phyloP scores from a whole-genome alignment of 2,797 vertebrate species.

The Bovichtus variegatus region DNA sequence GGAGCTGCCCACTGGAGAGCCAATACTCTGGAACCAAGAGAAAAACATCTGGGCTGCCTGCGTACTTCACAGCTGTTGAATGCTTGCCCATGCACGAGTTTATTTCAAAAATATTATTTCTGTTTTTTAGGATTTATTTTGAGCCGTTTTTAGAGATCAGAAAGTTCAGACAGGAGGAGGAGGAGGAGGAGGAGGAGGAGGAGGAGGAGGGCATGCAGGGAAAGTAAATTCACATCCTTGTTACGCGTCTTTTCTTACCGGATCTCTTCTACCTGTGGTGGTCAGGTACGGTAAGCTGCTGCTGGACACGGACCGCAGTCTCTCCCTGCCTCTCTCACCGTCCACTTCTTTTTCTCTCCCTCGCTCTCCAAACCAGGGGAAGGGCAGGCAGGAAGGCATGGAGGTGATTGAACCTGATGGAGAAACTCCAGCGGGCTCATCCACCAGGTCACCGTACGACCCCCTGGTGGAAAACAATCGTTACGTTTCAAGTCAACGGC shows the following conservation, averaged over 20 bases:
- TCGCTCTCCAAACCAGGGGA: constrained; percentile 92
- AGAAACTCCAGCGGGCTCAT: constrained; percentile 84
- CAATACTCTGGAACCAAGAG: constrained; percentile 89
- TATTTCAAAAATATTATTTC: not conserved
- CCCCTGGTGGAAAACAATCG: constrained; percentile 70
- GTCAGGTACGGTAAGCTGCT: constrained; percentile 86
- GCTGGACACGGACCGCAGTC: constrained; percentile 87
- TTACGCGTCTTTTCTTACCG: constrained; percentile 44
- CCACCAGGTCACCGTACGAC: constrained; percentile 86
- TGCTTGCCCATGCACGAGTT: not conserved
- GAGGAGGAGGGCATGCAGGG: not conserved
- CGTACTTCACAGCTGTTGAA: constrained; percentile 11
- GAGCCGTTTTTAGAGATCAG: not conserved
- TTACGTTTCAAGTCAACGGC: not conserved
- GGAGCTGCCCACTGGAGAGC: constrained; percentile 87
- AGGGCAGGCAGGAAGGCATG: constrained; percentile 92
- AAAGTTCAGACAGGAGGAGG: not conserved
- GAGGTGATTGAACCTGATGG: constrained; percentile 88
- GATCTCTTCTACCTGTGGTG: constrained; percentile 83
- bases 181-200: not conserved
- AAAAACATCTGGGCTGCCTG: constrained; percentile 51
- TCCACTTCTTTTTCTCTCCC: constrained; percentile 87
- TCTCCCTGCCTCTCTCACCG: constrained; percentile 84
- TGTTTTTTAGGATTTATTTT: not conserved
- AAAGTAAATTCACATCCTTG: not conserved